A percentile compares a stretch with the other conserved stretches of the same genome.
Evolutionary conservation across 2,888 invertebrate genomes (phyloP).

Genomic region (Eumacrocentrus americanus): DNA sequence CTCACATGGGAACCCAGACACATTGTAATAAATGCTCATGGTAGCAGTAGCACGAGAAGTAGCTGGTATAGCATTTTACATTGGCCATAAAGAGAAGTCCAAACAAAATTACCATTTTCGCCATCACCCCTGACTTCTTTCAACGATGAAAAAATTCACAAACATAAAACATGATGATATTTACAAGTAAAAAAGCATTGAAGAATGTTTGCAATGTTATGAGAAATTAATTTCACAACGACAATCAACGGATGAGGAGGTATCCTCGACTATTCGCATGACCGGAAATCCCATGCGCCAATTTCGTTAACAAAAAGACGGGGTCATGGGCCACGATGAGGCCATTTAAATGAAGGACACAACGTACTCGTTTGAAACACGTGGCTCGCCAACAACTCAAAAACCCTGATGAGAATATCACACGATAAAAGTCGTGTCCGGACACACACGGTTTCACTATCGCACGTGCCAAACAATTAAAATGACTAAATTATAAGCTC

Average conservation of each 20-base stretch:
- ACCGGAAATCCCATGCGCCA: not conserved
- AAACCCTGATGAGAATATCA: not conserved
- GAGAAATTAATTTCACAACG: not conserved
- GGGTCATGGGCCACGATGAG: constrained; percentile 19
- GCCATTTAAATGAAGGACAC: constrained; percentile 17
- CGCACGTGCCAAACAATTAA: constrained; percentile 35
- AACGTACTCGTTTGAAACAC: constrained; percentile 1
- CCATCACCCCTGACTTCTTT: too few species aligned
- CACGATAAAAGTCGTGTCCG: constrained; percentile 25
- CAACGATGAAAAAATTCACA: too few species aligned
- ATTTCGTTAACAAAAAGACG: not conserved
- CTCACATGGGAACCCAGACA: not conserved
- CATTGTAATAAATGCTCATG: not conserved
- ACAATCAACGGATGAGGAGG: not conserved
- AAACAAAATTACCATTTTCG: too few species aligned
- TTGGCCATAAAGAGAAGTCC: too few species aligned
- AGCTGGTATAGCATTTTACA: too few species aligned
- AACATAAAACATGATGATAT: not conserved
- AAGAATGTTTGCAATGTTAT: too few species aligned
- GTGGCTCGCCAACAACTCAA: not conserved
- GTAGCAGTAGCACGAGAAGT: not conserved
- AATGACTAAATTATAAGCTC: constrained; percentile 34
- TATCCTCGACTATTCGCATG: not conserved
- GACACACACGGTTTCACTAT: constrained; percentile 40
- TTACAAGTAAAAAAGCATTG: not conserved